Percentiles rank a stretch among this genome's conserved stretches.
Conservation (phyloP, 2,113 vertebrate species). For the Aplodontia rufa region DNA sequence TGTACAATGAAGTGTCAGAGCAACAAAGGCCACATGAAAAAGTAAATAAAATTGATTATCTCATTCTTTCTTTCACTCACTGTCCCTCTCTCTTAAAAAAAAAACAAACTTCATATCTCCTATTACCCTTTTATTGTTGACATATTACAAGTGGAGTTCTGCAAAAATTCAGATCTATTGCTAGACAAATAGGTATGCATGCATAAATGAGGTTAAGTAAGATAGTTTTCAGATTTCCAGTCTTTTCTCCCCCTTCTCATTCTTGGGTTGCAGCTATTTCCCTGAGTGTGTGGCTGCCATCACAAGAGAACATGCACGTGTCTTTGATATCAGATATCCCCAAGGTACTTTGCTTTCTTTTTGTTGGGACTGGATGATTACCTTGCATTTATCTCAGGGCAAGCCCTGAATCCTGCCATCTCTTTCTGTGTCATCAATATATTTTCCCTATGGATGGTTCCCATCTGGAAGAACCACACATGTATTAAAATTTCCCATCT, state of each 20-base stretch:
- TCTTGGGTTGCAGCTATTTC: background rate
- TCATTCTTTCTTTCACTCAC: no score
- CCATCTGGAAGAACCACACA: background rate
- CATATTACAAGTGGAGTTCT: background rate
- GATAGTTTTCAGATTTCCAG: background rate
- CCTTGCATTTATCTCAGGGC: background rate
- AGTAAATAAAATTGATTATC: no score
- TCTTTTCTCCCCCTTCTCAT: background rate
- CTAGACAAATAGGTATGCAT: background rate
- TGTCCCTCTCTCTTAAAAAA: no score
- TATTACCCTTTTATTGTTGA: slow-evolving; percentile 21
- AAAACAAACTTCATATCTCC: no score
- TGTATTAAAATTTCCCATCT: background rate
- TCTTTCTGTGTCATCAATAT: background rate
- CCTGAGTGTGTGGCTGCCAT: background rate
- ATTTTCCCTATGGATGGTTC: background rate
- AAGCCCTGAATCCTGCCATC: background rate
- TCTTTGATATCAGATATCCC: background rate
- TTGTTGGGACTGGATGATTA: background rate
- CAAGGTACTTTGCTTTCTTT: background rate
- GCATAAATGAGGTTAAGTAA: background rate
- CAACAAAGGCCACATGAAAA: no score
- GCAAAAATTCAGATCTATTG: background rate
- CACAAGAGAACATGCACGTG: background rate
- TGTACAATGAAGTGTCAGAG: no score